Conservation (phyloP, 2,888 invertebrate genomes). For the Heteromurus nitidus region DNA sequence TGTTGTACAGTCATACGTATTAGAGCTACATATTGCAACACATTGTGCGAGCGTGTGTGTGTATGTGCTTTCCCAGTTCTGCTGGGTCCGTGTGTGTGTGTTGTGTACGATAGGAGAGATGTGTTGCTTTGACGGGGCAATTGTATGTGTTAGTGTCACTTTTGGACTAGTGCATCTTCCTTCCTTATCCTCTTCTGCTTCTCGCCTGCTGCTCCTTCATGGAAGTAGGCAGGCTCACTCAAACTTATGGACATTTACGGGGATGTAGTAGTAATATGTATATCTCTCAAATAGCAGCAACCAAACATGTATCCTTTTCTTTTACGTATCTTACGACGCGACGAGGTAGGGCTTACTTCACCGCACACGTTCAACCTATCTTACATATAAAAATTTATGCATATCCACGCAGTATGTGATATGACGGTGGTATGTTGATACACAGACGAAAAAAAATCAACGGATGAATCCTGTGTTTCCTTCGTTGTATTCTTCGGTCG, state of each 20-base stretch:
- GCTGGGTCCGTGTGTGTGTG: neutral
- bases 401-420: neutral
- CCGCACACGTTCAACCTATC: neutral
- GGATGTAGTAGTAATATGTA: no score
- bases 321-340: neutral
- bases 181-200: slow-evolving; percentile 20
- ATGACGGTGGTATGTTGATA: neutral
- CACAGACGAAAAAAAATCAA: neutral
- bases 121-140: no score
- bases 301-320: neutral
- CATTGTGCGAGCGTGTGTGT: neutral
- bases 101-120: neutral
- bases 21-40: no score
- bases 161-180: slow-evolving; percentile 23
- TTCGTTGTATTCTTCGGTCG: neutral
- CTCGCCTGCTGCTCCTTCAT: neutral
- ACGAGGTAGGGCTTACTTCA: no score
- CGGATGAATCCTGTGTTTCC: slow-evolving; percentile 2
- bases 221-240: no score
- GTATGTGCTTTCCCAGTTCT: no score
- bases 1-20: neutral
- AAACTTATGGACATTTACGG: no score
- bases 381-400: no score
- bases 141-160: slow-evolving; percentile 15
- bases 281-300: neutral